Base-by-base conservation (phyloP, 1,140 invertebrate species). In the Apis florea region DNA sequence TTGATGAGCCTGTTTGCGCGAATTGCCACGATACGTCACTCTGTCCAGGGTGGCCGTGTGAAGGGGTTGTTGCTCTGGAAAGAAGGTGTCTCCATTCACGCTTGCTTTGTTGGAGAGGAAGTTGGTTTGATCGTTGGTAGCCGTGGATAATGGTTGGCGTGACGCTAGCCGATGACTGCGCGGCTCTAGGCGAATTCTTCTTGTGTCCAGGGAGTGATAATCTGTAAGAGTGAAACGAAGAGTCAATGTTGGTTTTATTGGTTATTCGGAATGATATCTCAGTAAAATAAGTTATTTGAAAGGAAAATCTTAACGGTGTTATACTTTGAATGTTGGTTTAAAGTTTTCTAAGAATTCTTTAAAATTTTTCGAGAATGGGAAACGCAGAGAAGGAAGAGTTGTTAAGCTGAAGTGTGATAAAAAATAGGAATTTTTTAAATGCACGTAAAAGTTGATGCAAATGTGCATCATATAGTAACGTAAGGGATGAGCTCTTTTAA, bases 1-100 rank as follows among this genome's bases (percentile, higher is more conserved):
- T 17, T 87, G 84, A 12, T 90, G 84, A 0, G 17, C 15, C 9
- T 91, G 89, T 47, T 92, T 93, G 12, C 86, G 90, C 9, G 88
- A 83, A 58, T 92, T 91, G 8, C 87, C 90, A 3, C 91, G 90
- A 53, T 93, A 94, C 40, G 90, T 93, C 49, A 90, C 85, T 54
- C 93, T 85, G 74, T 93, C 93, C 21, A 93, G 85, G 0, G 93
- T 93, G 0, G 91, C 91, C 0, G 92, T 92, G 49, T 90, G 90
- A 4, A 91, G 63, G 9, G 86, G 89, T 15, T 92, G 87, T 11
- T 76, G 68, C 15, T 92, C 86, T 2, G 69, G 56, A 31, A 83
- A 73, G 76, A 89, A 91, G 10, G 67, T 74, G 1, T 82, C 85
- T 61, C 89, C 91, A 54, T 91, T 92, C 1, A 83, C 12, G 31